phyloP scores from a whole-genome alignment of 1,140 invertebrate genomes.

The Apis cerana region DNA sequence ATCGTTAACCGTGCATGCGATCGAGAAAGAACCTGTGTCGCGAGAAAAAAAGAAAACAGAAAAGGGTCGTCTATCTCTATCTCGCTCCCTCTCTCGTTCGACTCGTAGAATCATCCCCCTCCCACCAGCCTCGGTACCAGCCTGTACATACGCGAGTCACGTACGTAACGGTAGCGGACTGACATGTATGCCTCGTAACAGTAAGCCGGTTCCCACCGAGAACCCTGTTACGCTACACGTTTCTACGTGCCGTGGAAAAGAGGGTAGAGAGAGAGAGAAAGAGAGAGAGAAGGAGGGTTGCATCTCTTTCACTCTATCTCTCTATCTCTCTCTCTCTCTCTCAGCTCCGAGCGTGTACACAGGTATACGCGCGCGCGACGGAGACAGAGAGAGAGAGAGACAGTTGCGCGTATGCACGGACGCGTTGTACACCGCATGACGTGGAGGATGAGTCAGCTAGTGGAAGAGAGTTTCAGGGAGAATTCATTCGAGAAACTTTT shows the following conservation, averaged over 20 bases:
- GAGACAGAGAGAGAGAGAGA: conserved; percentile 33
- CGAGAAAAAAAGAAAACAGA: conserved; percentile 10
- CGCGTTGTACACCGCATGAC: conserved; percentile 53
- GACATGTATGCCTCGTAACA: conserved; percentile 61
- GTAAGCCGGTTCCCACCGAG: conserved; percentile 65
- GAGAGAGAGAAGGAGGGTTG: neutral
- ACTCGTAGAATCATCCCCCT: conserved; percentile 41
- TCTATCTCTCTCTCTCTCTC: neutral
- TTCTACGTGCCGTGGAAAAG: conserved; percentile 52
- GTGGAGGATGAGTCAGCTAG: conserved; percentile 64
- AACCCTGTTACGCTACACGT: conserved; percentile 55
- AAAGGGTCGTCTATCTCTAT: neutral
- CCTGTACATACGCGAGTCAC: conserved; percentile 61
- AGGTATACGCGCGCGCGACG: neutral
- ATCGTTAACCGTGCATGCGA: conserved; percentile 9
- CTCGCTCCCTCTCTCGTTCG: neutral
- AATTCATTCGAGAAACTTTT: conserved; percentile 61
- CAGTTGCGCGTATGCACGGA: conserved; percentile 51
- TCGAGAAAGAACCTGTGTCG: neutral
- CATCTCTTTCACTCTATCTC: neutral
- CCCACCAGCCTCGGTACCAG: conserved; percentile 43
- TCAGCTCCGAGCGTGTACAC: rapidly evolving
- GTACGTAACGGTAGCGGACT: conserved; percentile 62
- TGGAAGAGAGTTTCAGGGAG: conserved; percentile 47
- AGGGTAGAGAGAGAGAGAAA: conserved; percentile 31